Base-by-base conservation (phyloP, 2,113 vertebrate species). In the Lepidothrix coronata region DNA sequence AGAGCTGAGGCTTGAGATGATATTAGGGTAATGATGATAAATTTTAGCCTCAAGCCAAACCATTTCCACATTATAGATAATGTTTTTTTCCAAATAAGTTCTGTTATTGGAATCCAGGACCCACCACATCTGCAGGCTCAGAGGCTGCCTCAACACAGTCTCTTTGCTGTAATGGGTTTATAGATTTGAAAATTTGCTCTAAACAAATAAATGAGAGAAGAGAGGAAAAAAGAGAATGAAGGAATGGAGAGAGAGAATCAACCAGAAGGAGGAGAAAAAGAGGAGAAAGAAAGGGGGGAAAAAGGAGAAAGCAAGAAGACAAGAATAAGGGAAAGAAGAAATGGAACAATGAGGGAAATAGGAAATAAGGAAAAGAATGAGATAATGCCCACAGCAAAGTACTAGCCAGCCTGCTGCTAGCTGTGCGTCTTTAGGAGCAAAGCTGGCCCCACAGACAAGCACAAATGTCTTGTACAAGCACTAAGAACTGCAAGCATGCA, bases 11-110 rank as follows among this genome's bases (percentile, higher is more conserved):
- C 96, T 97, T 92, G 97, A 97, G 97, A 98, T 98, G 97, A 98
- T 98, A 98, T 98, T 98, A 98, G 97, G 98, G 97, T 98, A 98
- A 98, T 98, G 98, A 98, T 98, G 98, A 98, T 98, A 98, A 98
- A 98, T 98, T 98, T 98, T 97, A 97, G 96, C 97, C 97, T 94
- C 97, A 96, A 88, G 97, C 96, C 96, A 97, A 97, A 97, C 98
- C 98, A 97, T 98, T 98, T 98, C 97, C 95, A 97, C 96, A 81
- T 95, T 95, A 95, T 90, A 95, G 95, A 97, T 88, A 96, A 93
- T 94, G 90, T 93, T 86, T 94, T 91, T 97, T 95, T 95, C 97
- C 84, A 94, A 73, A 94, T 95, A 96, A 94, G 93, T 97, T 94
- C 89, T 90, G 91, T 96, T 96, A 91, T 96, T 97, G 95, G 94